Evolutionary conservation across 2,113 vertebrate species (phyloP).

Genomic region (Crotophaga sulcirostris): DNA sequence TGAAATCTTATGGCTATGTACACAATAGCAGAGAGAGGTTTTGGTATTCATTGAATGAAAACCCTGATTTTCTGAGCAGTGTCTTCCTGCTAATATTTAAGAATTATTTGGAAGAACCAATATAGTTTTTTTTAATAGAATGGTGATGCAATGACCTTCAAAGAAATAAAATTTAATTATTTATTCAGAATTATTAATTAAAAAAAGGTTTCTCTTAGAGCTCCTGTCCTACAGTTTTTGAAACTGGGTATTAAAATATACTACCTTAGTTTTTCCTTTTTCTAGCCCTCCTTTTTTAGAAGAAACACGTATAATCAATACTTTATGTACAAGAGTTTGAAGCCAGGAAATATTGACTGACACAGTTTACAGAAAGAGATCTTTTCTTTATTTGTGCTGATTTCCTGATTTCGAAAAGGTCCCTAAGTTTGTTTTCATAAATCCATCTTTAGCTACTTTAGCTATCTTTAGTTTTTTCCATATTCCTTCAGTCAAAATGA

Average conservation of each 20-base stretch:
- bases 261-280: not conserved
- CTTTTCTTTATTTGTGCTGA: not conserved
- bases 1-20: not conserved
- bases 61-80: not conserved
- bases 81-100: not conserved
- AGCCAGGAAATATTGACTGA: not conserved
- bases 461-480: not conserved
- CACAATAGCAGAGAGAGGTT: not conserved
- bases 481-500: not conserved
- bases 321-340: not conserved
- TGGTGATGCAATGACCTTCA: not conserved
- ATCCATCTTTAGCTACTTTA: not conserved
- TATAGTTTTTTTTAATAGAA: not conserved
- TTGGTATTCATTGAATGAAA: not conserved
- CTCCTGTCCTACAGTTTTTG: not conserved
- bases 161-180: not conserved
- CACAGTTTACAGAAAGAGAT: not conserved
- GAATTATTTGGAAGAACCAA: not conserved
- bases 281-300: not conserved
- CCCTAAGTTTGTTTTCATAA: not conserved
- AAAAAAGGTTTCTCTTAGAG: not conserved
- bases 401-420: not conserved
- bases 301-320: not conserved
- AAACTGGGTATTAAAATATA: not conserved
- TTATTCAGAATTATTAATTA: not conserved